Base-by-base conservation (phyloP, 1,140 invertebrate genomes). In the Plectrocnemia conspersa region DNA sequence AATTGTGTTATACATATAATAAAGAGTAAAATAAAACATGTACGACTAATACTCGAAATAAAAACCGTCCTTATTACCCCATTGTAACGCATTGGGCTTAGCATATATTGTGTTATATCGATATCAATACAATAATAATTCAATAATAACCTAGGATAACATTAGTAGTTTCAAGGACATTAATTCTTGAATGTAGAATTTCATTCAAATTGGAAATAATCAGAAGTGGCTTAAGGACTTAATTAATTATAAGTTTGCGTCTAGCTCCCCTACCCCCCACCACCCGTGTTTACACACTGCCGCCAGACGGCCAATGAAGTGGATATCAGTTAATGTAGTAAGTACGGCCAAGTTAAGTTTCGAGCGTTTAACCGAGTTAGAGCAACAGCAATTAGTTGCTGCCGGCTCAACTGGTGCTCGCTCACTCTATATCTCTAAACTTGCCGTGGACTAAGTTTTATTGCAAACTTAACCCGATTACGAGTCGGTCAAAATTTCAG, bases 171-270 rank as follows among this genome's bases (percentile, higher is more conserved):
- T n/a, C n/a, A n/a, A n/a, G n/a, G n/a, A n/a, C n/a, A n/a, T n/a
- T n/a, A n/a, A n/a, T n/a, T n/a, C n/a, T n/a, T n/a, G n/a, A n/a
- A n/a, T n/a, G n/a, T n/a, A n/a, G n/a, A n/a, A n/a, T n/a, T n/a
- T n/a, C n/a, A n/a, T n/a, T n/a, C n/a, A n/a, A n/a, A n/a, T n/a
- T n/a, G n/a, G n/a, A n/a, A n/a, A n/a, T n/a, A 33, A 48, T 23
- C 23, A 45, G 25, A 45, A 45, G 42, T 48, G 45, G 45, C 45
- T 48, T 48, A 50, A 38, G 32, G 47, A 35, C 3, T 50, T 50
- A 50, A 50, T 38, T 36, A 35, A 50, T 50, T 38, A 50, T 19
- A 10, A 15, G 47, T 27, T 16, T 40, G 36, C 16, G 9, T 16
- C 3, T 19, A 2, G 36, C 22, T 45, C 23, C 35, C 6, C 35